Evolutionary conservation across 2,888 invertebrate species (phyloP).

Genomic region (Caenorhabditis uteleia): DNA sequence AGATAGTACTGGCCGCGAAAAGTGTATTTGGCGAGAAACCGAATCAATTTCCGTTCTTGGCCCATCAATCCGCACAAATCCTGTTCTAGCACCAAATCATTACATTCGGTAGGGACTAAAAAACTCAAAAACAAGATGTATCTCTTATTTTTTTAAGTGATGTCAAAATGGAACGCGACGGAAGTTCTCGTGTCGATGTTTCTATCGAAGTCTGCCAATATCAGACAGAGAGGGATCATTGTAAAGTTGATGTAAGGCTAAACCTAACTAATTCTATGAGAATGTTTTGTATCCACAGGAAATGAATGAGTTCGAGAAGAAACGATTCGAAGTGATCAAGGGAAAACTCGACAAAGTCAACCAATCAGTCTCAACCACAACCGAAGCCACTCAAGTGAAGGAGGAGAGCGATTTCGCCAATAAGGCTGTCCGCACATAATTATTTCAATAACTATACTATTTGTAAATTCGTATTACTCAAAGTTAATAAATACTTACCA

Average conservation of each 20-base stretch:
- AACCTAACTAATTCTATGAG: background rate
- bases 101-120: constrained; percentile 44
- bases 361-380: constrained; percentile 11
- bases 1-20: constrained; percentile 49
- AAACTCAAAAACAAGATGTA: background rate
- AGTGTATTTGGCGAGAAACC: constrained; percentile 55
- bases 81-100: constrained; percentile 56
- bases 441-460: background rate
- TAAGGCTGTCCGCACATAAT: background rate
- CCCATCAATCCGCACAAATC: constrained; percentile 56
- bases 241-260: constrained; percentile 42
- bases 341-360: constrained; percentile 41
- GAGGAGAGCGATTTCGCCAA: background rate
- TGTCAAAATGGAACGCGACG: constrained; percentile 51
- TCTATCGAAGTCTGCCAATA: constrained; percentile 57
- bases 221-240: constrained; percentile 47
- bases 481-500: constrained; percentile 22
- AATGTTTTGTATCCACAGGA: constrained; percentile 43
- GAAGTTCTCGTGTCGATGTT: constrained; percentile 52
- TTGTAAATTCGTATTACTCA: background rate
- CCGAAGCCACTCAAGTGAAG: too few species aligned
- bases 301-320: constrained; percentile 48
- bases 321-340: constrained; percentile 43
- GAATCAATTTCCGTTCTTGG: constrained; percentile 56
- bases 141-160: constrained; percentile 23